Evolutionary conservation across 2,797 vertebrate species (phyloP), one percentile per base, ranked within the genome.

Genomic region (Pseudotriccus pelzelni): DNA sequence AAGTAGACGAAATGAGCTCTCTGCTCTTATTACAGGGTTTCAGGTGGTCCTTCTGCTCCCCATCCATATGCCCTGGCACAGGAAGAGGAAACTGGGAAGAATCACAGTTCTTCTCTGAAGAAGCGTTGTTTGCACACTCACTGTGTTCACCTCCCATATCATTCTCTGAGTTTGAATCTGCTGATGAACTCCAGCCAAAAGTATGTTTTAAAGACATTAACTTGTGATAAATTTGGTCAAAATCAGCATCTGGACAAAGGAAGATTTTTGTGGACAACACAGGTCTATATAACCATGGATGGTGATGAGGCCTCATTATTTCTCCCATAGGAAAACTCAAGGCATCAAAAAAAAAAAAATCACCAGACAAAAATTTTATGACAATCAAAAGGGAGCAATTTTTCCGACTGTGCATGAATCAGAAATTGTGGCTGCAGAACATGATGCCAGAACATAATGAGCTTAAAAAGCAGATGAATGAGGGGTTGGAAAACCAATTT

Each of bases 401-500:
- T 85, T 49, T 80, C 79, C 43, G 8, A 12, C 76, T 49, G 52
- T 70, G 68, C 56, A 49, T 74, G 83, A 89, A 83, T 87, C 23
- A 15, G 79, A 91, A 87, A 80, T 34, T 83, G 78, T 0, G 2
- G 68, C 72, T 89, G 72, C 25, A 39, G 75, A 87, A 66, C 36
- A 41, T 4, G 20, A 76, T 84, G 70, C 66, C 76, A 86, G 81
- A 86, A 67, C 27, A 53, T 80, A 91, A 90, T 66, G 66, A 91
- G 80, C 80, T 78, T 90, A 64, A 93, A 94, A 88, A 75, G 80
- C 86, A 94, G 80, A 77, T 85, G 53, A 93, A 88, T 41, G 77
- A 86, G 58, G 19, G 80, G 58, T 58, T 88, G 69, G 86, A 88
- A 93, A 88, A 67, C 3, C 49, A 56, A 90, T 91, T 84, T 93